These are phyloP conservation scores for Lagopus leucura DNA, from an alignment of 2,113 vertebrate species.

Conservation along the genomic window DNA sequence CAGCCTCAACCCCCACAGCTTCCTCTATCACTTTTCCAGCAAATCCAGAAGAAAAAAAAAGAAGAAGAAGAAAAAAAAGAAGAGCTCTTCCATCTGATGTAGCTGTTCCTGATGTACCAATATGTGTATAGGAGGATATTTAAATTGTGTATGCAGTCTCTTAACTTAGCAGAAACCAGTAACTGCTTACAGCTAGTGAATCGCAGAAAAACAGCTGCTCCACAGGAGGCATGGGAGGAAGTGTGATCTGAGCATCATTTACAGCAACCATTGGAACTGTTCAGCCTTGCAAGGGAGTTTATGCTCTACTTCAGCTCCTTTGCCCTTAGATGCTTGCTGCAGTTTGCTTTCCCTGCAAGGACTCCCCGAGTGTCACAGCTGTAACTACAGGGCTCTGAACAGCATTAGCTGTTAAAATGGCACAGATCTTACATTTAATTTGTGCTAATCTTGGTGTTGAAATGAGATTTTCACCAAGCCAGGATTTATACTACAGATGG, in stretches of 20 bases:
- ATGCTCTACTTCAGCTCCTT: background rate
- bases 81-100: background rate
- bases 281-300: background rate
- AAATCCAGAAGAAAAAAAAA: background rate
- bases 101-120: background rate
- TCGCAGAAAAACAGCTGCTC: slow-evolving; percentile 34
- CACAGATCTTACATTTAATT: background rate
- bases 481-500: background rate
- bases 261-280: background rate
- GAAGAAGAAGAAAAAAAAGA: background rate
- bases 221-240: slow-evolving; percentile 28
- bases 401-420: background rate
- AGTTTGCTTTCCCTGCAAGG: background rate
- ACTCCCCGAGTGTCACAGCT: background rate
- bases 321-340: background rate
- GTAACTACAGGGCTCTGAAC: background rate
- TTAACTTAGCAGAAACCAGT: slow-evolving; percentile 5
- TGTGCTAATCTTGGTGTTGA: slow-evolving; percentile 4
- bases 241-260: slow-evolving; percentile 32
- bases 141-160: slow-evolving; percentile 29
- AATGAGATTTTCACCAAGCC: background rate
- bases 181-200: slow-evolving; percentile 14
- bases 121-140: background rate
- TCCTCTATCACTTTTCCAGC: slow-evolving; percentile 9
- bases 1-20: background rate